A percentile compares a stretch with the other conserved stretches of the same genome.
Conservation (phyloP, 1,140 invertebrate genomes). For the Papilio machaon region DNA sequence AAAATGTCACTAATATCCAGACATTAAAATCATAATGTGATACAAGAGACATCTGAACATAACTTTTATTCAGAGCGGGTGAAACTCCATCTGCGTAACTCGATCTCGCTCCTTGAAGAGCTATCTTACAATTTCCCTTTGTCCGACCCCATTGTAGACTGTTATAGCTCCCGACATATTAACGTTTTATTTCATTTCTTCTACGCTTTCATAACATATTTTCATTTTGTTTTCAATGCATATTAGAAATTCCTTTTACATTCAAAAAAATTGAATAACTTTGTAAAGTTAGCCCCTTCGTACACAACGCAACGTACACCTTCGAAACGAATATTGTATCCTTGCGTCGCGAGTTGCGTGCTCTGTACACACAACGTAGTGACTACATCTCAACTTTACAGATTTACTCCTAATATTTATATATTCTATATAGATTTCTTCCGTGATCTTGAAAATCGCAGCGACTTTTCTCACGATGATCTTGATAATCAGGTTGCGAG, state of each 20-base stretch:
- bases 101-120: slow-evolving; percentile 64
- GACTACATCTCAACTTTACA: too few species aligned
- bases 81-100: slow-evolving; percentile 63
- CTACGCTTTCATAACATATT: slow-evolving; percentile 32
- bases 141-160: slow-evolving; percentile 68
- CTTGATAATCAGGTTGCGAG: too few species aligned
- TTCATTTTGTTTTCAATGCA: slow-evolving; percentile 42
- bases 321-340: not conserved
- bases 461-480: too few species aligned
- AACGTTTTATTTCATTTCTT: slow-evolving; percentile 72
- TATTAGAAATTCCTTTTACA: slow-evolving; percentile 43
- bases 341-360: too few species aligned
- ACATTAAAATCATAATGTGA: slow-evolving; percentile 9
- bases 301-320: not conserved
- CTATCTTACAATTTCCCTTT: slow-evolving; percentile 73
- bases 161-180: slow-evolving; percentile 72
- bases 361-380: too few species aligned
- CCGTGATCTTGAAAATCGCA: too few species aligned
- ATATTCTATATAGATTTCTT: too few species aligned
- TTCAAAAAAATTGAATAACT: slow-evolving; percentile 42
- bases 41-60: slow-evolving; percentile 13
- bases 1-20: not conserved
- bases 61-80: slow-evolving; percentile 36
- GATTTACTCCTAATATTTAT: too few species aligned
- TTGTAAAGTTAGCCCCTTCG: slow-evolving; percentile 24